Conservation (phyloP, 2,113 vertebrate species). For the Psilopsiagon aymara region DNA sequence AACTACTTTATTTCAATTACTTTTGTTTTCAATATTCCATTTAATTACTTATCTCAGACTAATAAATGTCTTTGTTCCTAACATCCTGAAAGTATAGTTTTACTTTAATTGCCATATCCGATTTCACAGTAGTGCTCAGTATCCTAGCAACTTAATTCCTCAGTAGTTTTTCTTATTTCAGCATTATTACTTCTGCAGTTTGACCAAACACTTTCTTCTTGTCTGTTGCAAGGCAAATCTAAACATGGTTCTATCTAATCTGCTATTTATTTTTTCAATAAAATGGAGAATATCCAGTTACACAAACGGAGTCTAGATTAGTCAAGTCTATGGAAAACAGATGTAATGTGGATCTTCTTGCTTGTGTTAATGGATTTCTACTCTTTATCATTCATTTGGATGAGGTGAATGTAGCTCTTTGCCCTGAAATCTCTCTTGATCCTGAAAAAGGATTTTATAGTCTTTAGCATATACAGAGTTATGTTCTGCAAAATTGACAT, state of each 20-base stretch:
- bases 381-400: neutral
- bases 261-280: neutral
- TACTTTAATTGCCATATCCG: slow-evolving; percentile 77
- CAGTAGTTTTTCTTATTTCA: slow-evolving; percentile 1
- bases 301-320: neutral
- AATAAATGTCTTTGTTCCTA: slow-evolving; percentile 74
- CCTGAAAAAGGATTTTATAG: slow-evolving; percentile 30
- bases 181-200: neutral
- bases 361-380: slow-evolving; percentile 14
- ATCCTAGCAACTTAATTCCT: slow-evolving; percentile 75
- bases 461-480: neutral
- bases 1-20: slow-evolving; percentile 60
- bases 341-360: neutral
- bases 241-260: neutral
- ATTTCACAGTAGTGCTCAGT: slow-evolving; percentile 71
- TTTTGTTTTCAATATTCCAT: slow-evolving; percentile 73
- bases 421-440: slow-evolving; percentile 6
- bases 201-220: neutral
- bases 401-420: slow-evolving; percentile 13
- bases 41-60: slow-evolving; percentile 72
- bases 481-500: slow-evolving; percentile 58
- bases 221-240: neutral
- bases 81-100: slow-evolving; percentile 67
- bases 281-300: neutral
- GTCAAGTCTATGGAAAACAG: neutral